phyloP scores from a whole-genome alignment of 2,888 invertebrate species.

The Coelogynopora nodosa region DNA sequence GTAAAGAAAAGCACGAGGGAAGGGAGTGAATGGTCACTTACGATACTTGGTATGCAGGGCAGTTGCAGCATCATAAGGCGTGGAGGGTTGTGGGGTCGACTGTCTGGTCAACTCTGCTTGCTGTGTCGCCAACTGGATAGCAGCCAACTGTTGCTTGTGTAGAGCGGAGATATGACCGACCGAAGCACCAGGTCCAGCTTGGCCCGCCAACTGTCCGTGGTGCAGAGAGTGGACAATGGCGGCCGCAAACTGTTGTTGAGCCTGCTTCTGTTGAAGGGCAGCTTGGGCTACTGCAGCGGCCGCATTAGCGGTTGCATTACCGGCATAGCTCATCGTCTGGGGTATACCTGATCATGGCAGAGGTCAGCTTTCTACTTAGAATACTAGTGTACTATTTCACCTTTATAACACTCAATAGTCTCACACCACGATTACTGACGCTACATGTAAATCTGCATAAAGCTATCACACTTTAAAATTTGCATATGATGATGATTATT shows the following conservation, averaged over 20 bases:
- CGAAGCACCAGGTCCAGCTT: background rate
- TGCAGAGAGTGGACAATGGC: constrained; percentile 1
- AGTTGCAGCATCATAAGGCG: constrained; percentile 24
- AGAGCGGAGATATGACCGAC: background rate
- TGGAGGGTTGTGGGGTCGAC: background rate
- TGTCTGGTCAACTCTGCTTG: background rate
- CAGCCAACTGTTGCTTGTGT: background rate
- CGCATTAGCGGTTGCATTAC: constrained; percentile 5
- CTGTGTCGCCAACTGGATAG: background rate
- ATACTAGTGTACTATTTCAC: no score
- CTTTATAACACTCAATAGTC: no score
- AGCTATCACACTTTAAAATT: no score
- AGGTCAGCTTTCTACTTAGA: no score
- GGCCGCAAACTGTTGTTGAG: background rate
- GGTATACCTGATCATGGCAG: background rate
- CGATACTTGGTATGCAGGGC: constrained; percentile 1
- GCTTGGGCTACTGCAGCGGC: constrained; percentile 11
- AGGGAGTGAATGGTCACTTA: no score
- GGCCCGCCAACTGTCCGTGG: background rate
- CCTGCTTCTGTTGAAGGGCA: background rate
- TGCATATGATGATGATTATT: no score
- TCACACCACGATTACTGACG: no score
- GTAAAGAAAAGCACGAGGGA: no score
- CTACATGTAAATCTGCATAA: no score
- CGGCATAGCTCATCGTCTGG: background rate